Evolutionary conservation across 2,888 invertebrate genomes (phyloP), one percentile per base, ranked within the genome.

Genomic region (Ornithoptera priamus): DNA sequence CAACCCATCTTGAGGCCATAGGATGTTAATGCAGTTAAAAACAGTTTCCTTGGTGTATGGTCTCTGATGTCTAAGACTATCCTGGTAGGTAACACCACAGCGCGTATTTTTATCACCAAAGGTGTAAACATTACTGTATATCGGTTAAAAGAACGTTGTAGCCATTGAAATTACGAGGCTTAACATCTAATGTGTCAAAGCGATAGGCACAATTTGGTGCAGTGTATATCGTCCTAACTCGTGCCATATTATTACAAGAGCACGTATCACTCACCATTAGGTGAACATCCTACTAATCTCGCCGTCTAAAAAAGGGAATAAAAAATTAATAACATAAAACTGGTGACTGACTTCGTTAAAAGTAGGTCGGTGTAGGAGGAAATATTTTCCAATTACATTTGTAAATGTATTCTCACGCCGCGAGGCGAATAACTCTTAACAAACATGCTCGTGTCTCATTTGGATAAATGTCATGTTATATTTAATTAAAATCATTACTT

Each of bases 281-380:
- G 18, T 50, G 50, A 10, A 10, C 7, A 39, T 10, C 50, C 50
- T 50, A 15, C 15, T 17, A 12, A 17, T 17, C 50, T 50, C 18
- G 5, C 15, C 15, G 18, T 15, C 5, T 15, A 12, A 22, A 17
- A 18, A 6, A 57, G 1, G 8, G 20, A 57, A 22, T 20, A 6
- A 7, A 12, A 57, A 57, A 22, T 57, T 50, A 57, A 57, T 22
- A 20, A 57, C 10, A 12, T 12, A 20, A 57, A 20, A 20, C n/a
- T 20, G 57, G 20, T 57, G 22, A 22, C 57, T 57, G 57, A 57
- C 10, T 20, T 57, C 22, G 50, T 50, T 50, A 50, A 62, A 50
- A 46, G 18, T 62, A 62, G 62, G 62, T 62, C 62, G 50, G 22
- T 24, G 22, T 62, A 20, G 50, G 50, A 62, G 62, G 50, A 50